Percentiles rank a stretch among this genome's conserved stretches.
These are phyloP conservation scores for Sylvia borin DNA, from an alignment of 2,797 vertebrate genomes.

Conservation along the genomic window DNA sequence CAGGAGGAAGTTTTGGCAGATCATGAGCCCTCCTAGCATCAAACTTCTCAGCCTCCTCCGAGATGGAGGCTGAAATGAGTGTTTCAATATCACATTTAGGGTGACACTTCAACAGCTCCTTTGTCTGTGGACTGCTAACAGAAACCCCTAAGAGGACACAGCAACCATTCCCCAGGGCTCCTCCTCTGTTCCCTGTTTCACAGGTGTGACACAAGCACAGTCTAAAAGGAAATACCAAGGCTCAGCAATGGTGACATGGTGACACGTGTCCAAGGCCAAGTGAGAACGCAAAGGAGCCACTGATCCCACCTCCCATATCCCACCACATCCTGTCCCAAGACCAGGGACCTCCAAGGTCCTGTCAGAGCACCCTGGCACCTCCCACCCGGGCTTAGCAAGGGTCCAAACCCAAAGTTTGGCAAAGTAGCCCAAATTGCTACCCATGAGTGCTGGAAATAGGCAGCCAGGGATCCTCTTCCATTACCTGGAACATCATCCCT, in stretches of 20 bases:
- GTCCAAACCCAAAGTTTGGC: neutral
- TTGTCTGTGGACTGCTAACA: neutral
- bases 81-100: neutral
- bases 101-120: neutral
- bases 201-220: neutral
- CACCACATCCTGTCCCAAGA: fast-evolving
- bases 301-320: neutral
- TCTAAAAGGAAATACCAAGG: neutral
- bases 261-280: neutral
- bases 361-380: neutral
- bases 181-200: neutral
- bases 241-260: neutral
- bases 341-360: fast-evolving
- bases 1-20: neutral
- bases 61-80: neutral
- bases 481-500: fast-evolving
- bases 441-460: neutral
- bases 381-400: neutral
- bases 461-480: neutral
- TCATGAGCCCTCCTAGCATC: neutral
- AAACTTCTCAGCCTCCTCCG: neutral
- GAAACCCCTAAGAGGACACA: neutral
- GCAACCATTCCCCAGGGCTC: neutral
- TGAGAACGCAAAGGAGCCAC: fast-evolving
- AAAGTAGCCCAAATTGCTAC: neutral